Conservation (phyloP, 2,888 invertebrate species). For the Esperia sulphurella region DNA sequence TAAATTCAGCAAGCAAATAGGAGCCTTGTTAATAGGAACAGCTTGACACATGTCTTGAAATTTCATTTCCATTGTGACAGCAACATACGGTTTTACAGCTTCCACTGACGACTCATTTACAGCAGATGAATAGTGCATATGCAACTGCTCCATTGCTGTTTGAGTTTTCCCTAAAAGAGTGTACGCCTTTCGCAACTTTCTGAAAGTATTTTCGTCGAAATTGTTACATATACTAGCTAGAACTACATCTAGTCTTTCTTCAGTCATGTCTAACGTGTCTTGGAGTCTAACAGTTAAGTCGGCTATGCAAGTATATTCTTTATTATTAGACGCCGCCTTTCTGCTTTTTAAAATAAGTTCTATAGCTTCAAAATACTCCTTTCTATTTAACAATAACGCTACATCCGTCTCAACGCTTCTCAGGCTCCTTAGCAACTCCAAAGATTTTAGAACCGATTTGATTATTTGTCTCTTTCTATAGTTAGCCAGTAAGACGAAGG, state of each 20-base stretch:
- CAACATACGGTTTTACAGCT: constrained; percentile 74
- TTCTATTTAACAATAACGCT: constrained; percentile 88
- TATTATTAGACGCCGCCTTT: constrained; percentile 89
- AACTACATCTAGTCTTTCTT: constrained; percentile 93
- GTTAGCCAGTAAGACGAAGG: constrained; percentile 93
- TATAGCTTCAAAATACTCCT: constrained; percentile 94
- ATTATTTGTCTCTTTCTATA: constrained; percentile 93
- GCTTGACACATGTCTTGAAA: constrained; percentile 90
- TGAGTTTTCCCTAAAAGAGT: constrained; percentile 93
- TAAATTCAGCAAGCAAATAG: constrained; percentile 88
- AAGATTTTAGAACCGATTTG: constrained; percentile 86
- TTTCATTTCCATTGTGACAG: constrained; percentile 57
- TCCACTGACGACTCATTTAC: constrained; percentile 89
- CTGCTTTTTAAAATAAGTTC: constrained; percentile 93
- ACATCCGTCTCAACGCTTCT: constrained; percentile 92
- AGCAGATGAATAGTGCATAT: constrained; percentile 96
- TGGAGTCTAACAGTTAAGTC: constrained; percentile 92
- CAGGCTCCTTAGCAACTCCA: constrained; percentile 73
- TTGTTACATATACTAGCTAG: constrained; percentile 86
- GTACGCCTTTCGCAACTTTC: constrained; percentile 92
- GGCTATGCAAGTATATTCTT: constrained; percentile 94
- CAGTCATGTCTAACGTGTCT: constrained; percentile 93
- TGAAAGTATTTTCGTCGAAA: constrained; percentile 89
- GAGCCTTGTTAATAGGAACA: constrained; percentile 54
- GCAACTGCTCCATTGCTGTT: constrained; percentile 95